Base-by-base conservation (phyloP, 2,113 vertebrate genomes). In the Salvator merianae region DNA sequence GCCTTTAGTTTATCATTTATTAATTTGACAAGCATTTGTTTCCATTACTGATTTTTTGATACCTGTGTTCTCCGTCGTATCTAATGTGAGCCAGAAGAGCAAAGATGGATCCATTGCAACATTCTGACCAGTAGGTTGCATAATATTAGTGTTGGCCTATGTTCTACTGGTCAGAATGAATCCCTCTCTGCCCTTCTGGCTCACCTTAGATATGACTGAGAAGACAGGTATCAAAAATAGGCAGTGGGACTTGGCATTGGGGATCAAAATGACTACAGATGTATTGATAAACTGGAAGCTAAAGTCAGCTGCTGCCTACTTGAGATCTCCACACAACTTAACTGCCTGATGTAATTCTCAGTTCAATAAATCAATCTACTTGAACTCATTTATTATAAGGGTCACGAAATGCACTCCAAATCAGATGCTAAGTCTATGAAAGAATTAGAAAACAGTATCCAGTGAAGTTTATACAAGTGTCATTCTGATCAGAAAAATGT, bases 391-490 rank as follows among this genome's bases (percentile, higher is more conserved):
- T 77, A 88, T 79, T 81, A 66, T 5, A 6, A 81, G 81, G 87
- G 66, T 70, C 73, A 36, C 14, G 75, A 14, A 14, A 55, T 36
- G 63, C 84, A 3, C 38, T 77, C 72, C 14, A 65, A 55, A 72
- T 85, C 0, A 0, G 66, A 62, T 63, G 26, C 20, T 89, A 38
- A 0, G 0, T 38, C 7, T 9, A 30, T 88, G 68, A 90, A 84
- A 16, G 74, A 89, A 80, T 36, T 3, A 85, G 38, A 88, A 91
- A 71, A 85, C 8, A 82, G 36, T 84, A 3, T 38, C 47, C 74
- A 83, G 82, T 88, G 74, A 69, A 73, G 10, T 68, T 87, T 63
- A 66, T 20, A 80, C 82, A 90, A 83, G 6, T 4, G 84, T 65
- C 83, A 47, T 63, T 78, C 13, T 38, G n/a, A 50, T 80, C 83